Evolutionary conservation across 2,888 invertebrate genomes (phyloP).

Genomic region (Sinotaia quadrata): DNA sequence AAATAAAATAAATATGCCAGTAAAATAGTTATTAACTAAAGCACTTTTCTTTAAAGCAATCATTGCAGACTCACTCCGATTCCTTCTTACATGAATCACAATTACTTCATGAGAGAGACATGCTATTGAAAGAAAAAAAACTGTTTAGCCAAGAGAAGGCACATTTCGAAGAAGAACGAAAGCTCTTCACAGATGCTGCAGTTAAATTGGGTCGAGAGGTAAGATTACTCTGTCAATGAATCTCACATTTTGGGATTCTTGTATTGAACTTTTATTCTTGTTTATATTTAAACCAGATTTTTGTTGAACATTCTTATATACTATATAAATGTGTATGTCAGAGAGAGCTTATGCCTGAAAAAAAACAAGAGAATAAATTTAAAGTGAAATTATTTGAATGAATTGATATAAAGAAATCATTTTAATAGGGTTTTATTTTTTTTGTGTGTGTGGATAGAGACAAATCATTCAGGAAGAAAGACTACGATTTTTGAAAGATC

Average conservation of each 20-base stretch:
- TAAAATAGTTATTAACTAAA: neutral
- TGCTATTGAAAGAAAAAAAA: slow-evolving; percentile 55
- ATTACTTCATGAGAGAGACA: slow-evolving; percentile 59
- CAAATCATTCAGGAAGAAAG: slow-evolving; percentile 60
- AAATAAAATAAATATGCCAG: too few relatives aligned
- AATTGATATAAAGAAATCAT: too few relatives aligned
- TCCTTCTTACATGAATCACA: slow-evolving; percentile 60
- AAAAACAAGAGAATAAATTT: too few relatives aligned
- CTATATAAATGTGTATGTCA: neutral
- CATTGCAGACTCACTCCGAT: slow-evolving; percentile 51
- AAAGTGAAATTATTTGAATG: too few relatives aligned
- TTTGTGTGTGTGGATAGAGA: slow-evolving; percentile 47
- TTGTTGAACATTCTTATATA: neutral
- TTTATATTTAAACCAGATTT: neutral
- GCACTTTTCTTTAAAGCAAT: slow-evolving; percentile 46
- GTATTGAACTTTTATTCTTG: neutral
- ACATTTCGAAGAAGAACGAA: slow-evolving; percentile 65
- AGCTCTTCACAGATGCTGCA: slow-evolving; percentile 60
- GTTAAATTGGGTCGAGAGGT: slow-evolving; percentile 63
- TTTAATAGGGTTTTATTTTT: neutral
- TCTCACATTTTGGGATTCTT: neutral
- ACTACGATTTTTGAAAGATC: slow-evolving; percentile 51
- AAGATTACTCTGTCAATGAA: neutral
- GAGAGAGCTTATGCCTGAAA: neutral
- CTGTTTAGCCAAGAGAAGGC: slow-evolving; percentile 62